Evolutionary conservation across 2,797 vertebrate genomes (phyloP).

Genomic region (Ibycter americanus): DNA sequence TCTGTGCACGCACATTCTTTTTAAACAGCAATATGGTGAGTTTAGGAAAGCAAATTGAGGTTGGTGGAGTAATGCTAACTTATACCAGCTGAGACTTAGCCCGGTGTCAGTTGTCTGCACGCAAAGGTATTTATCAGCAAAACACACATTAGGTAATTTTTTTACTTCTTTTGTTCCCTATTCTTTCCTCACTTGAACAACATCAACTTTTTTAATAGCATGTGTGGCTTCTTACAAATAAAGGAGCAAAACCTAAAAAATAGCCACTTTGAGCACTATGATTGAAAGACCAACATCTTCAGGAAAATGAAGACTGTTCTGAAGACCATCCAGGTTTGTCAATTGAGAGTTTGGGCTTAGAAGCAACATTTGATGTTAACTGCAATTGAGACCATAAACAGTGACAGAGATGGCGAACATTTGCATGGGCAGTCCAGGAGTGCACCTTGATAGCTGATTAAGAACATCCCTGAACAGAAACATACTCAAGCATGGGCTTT

Average conservation of each 20-base stretch:
- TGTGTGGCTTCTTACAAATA: neutral
- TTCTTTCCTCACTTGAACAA: neutral
- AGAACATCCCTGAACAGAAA: neutral
- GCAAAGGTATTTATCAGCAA: conserved; percentile 26
- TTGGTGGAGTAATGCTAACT: conserved; percentile 47
- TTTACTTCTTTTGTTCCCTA: neutral
- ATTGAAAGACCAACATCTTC: neutral
- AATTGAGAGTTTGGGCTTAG: neutral
- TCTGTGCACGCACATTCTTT: neutral
- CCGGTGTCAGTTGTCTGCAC: neutral
- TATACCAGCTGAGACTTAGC: conserved; percentile 46
- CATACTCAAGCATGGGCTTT: fast-evolving
- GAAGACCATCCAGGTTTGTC: neutral
- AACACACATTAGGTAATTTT: neutral
- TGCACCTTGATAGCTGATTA: neutral
- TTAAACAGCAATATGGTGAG: conserved; percentile 26
- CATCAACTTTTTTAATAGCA: neutral
- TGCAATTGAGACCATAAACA: neutral
- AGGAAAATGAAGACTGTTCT: neutral
- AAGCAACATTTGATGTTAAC: neutral
- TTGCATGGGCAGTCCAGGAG: neutral
- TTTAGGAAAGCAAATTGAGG: conserved; percentile 36
- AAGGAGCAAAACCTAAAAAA: neutral
- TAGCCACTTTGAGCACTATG: neutral
- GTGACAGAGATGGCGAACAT: neutral